These are phyloP conservation scores for Drosophila cognata DNA, from an alignment of 2,888 invertebrate species.

Conservation along the genomic window DNA sequence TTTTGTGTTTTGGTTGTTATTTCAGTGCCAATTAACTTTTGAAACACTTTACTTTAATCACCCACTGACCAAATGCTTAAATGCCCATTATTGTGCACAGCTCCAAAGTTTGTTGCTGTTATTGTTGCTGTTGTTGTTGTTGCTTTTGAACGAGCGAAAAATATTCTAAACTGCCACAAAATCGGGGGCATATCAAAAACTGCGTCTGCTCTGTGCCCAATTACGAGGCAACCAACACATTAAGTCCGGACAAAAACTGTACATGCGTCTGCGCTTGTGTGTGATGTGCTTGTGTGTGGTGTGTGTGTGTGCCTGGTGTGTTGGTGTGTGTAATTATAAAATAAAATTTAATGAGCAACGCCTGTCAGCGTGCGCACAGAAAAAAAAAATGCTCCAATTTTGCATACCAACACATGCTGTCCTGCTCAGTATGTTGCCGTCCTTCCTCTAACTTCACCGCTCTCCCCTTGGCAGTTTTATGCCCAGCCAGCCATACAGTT, in stretches of 20 bases:
- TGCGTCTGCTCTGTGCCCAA: constrained; percentile 63
- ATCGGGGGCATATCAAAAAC: constrained; percentile 39
- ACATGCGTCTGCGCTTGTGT: constrained; percentile 36
- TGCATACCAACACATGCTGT: constrained; percentile 77
- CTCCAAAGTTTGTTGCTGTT: not conserved
- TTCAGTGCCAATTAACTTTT: constrained; percentile 73
- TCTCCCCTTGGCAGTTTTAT: constrained; percentile 55
- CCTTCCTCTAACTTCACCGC: not conserved
- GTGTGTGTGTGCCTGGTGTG: constrained; percentile 54
- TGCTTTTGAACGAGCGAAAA: constrained; percentile 26
- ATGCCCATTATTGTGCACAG: constrained; percentile 33
- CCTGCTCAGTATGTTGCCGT: not conserved
- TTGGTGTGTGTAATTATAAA: constrained; percentile 79
- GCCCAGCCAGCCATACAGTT: constrained; percentile 73
- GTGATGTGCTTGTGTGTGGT: constrained; percentile 44
- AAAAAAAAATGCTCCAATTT: constrained; percentile 44
- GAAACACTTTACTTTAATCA: constrained; percentile 78
- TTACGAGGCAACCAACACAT: constrained; percentile 69
- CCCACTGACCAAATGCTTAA: constrained; percentile 55
- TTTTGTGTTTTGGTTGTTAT: constrained; percentile 33
- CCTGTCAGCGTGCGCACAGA: constrained; percentile 60
- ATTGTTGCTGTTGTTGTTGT: constrained; percentile 13
- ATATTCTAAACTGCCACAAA: constrained; percentile 41
- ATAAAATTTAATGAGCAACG: constrained; percentile 79
- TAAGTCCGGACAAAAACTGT: constrained; percentile 53